A percentile compares a stretch with the other conserved stretches of the same genome.
Conservation (phyloP, 2,888 invertebrate species). For the Byasa hedistus region DNA sequence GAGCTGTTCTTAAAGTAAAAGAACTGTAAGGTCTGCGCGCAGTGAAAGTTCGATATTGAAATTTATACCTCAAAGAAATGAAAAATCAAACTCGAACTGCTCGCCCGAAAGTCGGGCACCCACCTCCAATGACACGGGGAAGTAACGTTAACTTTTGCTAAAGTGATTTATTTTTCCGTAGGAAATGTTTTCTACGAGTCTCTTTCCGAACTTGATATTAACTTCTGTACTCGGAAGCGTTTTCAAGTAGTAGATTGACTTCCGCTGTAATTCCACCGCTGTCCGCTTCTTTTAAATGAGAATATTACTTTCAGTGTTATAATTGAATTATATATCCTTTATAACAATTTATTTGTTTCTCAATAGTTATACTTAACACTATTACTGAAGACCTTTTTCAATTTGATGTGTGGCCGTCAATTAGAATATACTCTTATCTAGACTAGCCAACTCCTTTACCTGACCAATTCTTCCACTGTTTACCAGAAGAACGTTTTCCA, state of each 20-base stretch:
- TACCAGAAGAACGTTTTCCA: no score
- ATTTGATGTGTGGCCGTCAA: no score
- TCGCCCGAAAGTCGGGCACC: conserved; percentile 66
- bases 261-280: conserved; percentile 43
- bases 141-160: conserved; percentile 62
- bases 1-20: conserved; percentile 25
- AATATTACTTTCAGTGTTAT: not conserved
- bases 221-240: conserved; percentile 32
- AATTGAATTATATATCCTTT: not conserved
- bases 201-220: conserved; percentile 28
- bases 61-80: conserved; percentile 69
- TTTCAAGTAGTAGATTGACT: conserved; percentile 59
- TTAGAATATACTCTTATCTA: no score
- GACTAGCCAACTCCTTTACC: no score
- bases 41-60: conserved; percentile 74
- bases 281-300: not conserved
- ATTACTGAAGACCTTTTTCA: no score
- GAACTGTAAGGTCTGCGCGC: conserved; percentile 42
- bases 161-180: conserved; percentile 72
- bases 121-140: conserved; percentile 60
- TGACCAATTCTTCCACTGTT: no score
- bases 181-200: conserved; percentile 55
- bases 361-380: not conserved
- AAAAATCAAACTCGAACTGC: conserved; percentile 66
- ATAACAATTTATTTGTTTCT: not conserved